These are phyloP conservation scores for Chrosomus eos DNA, from an alignment of 2,797 vertebrate genomes.

Conservation along the genomic window DNA sequence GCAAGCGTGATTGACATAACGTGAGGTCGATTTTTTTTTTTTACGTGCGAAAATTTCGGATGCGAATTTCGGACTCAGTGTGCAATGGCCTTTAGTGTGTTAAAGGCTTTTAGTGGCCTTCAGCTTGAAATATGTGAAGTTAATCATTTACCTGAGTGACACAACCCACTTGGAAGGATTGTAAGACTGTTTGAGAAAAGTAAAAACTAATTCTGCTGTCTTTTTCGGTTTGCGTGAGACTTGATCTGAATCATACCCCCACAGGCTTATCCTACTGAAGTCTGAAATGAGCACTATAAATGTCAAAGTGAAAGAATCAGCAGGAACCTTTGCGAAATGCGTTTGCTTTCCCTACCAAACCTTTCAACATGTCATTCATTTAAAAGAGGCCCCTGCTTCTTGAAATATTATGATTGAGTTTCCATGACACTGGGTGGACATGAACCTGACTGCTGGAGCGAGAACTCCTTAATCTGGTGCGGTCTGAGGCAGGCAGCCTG, in stretches of 20 bases:
- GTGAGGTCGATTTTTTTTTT: too few species aligned
- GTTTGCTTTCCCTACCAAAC: slow-evolving; percentile 9
- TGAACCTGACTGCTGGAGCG: slow-evolving; percentile 36
- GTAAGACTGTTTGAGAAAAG: slow-evolving; percentile 29
- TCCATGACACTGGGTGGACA: slow-evolving; percentile 44
- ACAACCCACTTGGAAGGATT: slow-evolving; percentile 29
- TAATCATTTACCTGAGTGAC: slow-evolving; percentile 5
- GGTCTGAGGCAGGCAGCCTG: slow-evolving; percentile 32
- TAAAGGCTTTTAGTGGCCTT: slow-evolving; percentile 63
- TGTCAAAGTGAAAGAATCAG: slow-evolving; percentile 41
- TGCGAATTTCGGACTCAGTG: too few species aligned
- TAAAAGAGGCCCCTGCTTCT: slow-evolving; percentile 18
- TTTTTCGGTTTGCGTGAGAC: not conserved
- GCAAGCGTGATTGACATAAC: too few species aligned
- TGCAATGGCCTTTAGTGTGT: too few species aligned
- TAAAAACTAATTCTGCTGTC: slow-evolving; percentile 29
- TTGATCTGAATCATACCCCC: slow-evolving; percentile 32
- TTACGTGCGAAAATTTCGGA: too few species aligned
- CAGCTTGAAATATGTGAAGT: slow-evolving; percentile 52
- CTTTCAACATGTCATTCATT: slow-evolving; percentile 42
- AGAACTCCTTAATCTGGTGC: slow-evolving; percentile 37
- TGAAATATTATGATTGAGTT: slow-evolving; percentile 43
- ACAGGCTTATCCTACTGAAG: slow-evolving; percentile 32
- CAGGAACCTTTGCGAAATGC: slow-evolving; percentile 27
- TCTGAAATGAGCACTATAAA: slow-evolving; percentile 35